Base-by-base conservation (phyloP, 2,797 vertebrate species). In the Diceros bicornis region DNA sequence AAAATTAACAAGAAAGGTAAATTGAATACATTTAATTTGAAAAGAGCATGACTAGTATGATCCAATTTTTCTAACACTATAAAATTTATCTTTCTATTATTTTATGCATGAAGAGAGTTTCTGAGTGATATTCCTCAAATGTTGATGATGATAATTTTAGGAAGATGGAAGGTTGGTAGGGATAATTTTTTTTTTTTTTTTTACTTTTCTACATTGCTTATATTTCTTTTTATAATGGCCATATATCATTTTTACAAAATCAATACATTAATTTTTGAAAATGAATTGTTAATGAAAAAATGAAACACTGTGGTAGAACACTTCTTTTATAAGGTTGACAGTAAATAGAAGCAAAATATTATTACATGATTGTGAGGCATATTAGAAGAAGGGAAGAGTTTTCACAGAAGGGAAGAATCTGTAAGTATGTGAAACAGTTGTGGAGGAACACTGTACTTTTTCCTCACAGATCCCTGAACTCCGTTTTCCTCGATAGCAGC, bases 201-300 rank as follows among this genome's bases (percentile, higher is more conserved):
- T 16, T 27, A 59, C 6, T 72, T 91, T 68, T 62, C 27, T 41
- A 17, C 37, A n/a, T 69, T 71, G 37, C 14, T 93, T 92, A 74
- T 4, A 41, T 69, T 94, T 79, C 27, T 57, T 92, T 81, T 83
- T 50, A 47, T 69, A 87, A 90, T 83, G 59, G 50, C 25, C 29
- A 59, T 44, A 50, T 57, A 37, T 27, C 47, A 68, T 71, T 81
- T 89, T 89, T 75, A 44, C 18, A 75, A 94, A 94, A 89, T 34
- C 92, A 77, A 61, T 41, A 72, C 83, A 72, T 74, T 91, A 94
- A 84, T 62, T 95, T 82, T 92, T 44, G 27, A 82, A 90, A 75
- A 11, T 77, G 61, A 89, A 82, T 50, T 77, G 10, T 68, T 89
- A 74, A 50, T 59, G 12, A 92, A 11, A 32, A 79, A 85, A 82